A percentile compares a stretch with the other conserved stretches of the same genome.
phyloP scores from a whole-genome alignment of 2,113 vertebrate genomes.

The Petrocephalus zakoni region DNA sequence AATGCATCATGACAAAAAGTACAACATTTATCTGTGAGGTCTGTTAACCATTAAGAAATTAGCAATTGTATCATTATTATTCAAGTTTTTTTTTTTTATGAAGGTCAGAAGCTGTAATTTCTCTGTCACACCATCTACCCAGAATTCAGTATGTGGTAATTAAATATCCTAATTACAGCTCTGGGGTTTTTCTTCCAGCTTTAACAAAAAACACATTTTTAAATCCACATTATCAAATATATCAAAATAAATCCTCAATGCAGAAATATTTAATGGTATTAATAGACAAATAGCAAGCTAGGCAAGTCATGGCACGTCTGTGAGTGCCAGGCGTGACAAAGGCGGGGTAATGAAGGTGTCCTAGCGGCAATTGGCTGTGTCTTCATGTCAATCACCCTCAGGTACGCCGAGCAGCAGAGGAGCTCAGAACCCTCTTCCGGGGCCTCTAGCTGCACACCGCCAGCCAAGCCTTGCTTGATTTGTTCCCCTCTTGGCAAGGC shows the following conservation, averaged over 20 bases:
- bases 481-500: slow-evolving; percentile 20
- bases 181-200: neutral
- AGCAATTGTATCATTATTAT: neutral
- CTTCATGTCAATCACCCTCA: slow-evolving; percentile 28
- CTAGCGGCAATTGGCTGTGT: slow-evolving; percentile 1
- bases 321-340: slow-evolving; percentile 39
- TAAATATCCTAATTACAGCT: neutral
- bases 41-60: neutral
- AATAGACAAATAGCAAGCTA: neutral
- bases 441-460: neutral
- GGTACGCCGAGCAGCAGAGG: neutral
- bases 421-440: neutral
- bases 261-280: neutral
- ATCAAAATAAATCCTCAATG: neutral
- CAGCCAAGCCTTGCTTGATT: neutral
- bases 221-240: neutral
- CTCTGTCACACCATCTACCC: neutral
- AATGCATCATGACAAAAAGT: neutral
- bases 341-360: slow-evolving; percentile 41
- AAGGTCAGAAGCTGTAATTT: neutral
- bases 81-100: neutral
- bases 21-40: neutral
- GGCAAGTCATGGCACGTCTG: slow-evolving; percentile 49
- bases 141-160: neutral
- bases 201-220: neutral